Conservation (phyloP, 2,888 invertebrate genomes). For the Morpho deidamia region DNA sequence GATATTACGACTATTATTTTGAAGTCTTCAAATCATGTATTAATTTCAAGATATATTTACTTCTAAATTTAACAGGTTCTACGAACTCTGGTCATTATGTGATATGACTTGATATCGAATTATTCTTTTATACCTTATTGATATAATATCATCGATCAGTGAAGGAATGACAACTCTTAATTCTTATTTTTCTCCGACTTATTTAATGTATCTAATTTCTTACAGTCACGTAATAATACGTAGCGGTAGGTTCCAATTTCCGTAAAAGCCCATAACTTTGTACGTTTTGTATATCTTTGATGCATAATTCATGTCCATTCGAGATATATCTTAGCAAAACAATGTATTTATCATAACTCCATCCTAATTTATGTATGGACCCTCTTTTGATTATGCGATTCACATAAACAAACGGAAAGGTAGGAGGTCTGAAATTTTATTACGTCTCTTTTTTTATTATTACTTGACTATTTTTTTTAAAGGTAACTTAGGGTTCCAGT, state of each 20-base stretch:
- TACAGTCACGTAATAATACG: conserved; percentile 30
- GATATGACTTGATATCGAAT: too few relatives aligned
- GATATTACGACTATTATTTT: too few relatives aligned
- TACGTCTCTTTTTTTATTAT: not conserved
- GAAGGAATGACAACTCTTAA: too few relatives aligned
- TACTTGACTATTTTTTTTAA: too few relatives aligned
- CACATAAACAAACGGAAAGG: conserved; percentile 14
- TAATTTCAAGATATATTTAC: too few relatives aligned
- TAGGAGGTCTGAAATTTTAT: conserved; percentile 8
- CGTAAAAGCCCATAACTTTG: conserved; percentile 49
- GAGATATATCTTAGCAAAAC: conserved; percentile 30
- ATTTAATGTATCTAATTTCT: not conserved
- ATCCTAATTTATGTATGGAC: conserved; percentile 14
- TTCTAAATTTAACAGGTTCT: too few relatives aligned
- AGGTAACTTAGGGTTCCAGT: too few relatives aligned
- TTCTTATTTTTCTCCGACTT: not conserved
- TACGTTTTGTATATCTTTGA: conserved; percentile 24
- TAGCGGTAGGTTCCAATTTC: conserved; percentile 50
- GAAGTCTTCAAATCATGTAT: too few relatives aligned
- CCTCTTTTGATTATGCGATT: conserved; percentile 18
- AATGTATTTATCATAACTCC: conserved; percentile 33
- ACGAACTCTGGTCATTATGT: too few relatives aligned
- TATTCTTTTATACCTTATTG: too few relatives aligned
- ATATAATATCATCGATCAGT: too few relatives aligned
- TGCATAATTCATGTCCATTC: conserved; percentile 28